Evolutionary conservation across 2,888 invertebrate genomes (phyloP).

Genomic region (Chloroclystis v-ata): DNA sequence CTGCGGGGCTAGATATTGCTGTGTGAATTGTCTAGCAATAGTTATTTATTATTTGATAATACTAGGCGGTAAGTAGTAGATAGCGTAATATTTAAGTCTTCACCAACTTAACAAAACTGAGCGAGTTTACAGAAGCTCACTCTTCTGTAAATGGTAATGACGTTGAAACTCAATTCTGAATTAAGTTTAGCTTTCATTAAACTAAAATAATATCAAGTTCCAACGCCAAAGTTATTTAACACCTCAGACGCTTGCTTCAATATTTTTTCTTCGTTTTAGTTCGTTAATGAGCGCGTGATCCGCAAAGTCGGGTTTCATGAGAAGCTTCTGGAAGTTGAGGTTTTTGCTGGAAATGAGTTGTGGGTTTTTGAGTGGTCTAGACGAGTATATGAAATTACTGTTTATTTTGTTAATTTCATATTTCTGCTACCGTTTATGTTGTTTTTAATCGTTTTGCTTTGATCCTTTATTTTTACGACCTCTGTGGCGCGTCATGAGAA

Average conservation of each 20-base stretch:
- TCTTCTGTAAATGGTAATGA: no score
- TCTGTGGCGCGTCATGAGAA: no score
- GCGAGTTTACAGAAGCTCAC: no score
- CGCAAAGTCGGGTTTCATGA: conserved; percentile 7
- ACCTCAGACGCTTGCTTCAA: conserved; percentile 28
- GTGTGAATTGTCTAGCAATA: no score
- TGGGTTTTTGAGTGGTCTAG: conserved; percentile 13
- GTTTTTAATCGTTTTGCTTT: no score
- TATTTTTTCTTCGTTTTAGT: conserved; percentile 16
- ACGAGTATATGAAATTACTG: conserved; percentile 2
- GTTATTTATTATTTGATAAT: no score
- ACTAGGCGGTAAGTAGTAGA: no score
- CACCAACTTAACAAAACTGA: conserved; percentile 5
- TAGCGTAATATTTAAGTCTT: conserved; percentile 8
- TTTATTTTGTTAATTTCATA: neutral
- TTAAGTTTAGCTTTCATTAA: no score
- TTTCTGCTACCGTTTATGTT: neutral
- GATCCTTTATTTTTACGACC: no score
- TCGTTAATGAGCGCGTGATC: conserved; percentile 18
- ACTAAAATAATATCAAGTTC: no score
- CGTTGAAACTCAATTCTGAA: no score
- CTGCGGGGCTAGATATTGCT: no score
- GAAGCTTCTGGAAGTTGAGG: conserved; percentile 6
- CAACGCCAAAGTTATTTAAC: neutral
- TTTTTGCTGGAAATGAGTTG: conserved; percentile 10